phyloP scores from a whole-genome alignment of 2,888 invertebrate species.

The Elegia similella region DNA sequence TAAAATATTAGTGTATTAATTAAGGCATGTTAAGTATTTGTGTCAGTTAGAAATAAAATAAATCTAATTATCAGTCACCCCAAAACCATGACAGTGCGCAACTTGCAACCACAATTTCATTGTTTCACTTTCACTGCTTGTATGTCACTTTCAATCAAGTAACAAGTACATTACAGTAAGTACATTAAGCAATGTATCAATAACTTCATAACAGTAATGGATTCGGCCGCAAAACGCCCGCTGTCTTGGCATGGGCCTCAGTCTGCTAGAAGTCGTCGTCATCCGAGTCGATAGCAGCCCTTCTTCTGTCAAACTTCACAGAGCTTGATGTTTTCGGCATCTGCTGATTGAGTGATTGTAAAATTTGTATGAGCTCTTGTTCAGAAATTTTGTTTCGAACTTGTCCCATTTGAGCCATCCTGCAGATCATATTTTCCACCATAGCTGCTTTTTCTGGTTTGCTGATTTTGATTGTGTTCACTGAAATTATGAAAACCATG shows the following conservation, averaged over 20 bases:
- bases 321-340: conserved; percentile 88
- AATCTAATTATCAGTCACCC: conserved; percentile 2
- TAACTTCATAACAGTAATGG: too few species aligned
- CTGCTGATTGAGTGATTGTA: conserved; percentile 93
- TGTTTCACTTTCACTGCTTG: too few species aligned
- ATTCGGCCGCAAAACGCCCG: too few species aligned
- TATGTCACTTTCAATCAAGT: too few species aligned
- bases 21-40: conserved; percentile 32
- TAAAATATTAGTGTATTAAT: conserved; percentile 19
- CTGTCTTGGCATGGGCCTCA: conserved; percentile 20
- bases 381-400: conserved; percentile 91
- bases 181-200: too few species aligned
- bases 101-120: too few species aligned
- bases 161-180: too few species aligned
- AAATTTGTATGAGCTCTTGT: conserved; percentile 89
- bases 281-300: conserved; percentile 93
- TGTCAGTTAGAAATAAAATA: conserved; percentile 16
- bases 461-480: conserved; percentile 95
- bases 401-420: conserved; percentile 97
- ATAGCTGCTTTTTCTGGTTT: conserved; percentile 98
- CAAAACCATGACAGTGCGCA: too few species aligned
- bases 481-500: conserved; percentile 72
- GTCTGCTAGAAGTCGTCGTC: conserved; percentile 82
- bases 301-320: conserved; percentile 95
- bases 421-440: conserved; percentile 96